Evolutionary conservation across 2,113 vertebrate species (phyloP).

Genomic region (Mesocricetus auratus): DNA sequence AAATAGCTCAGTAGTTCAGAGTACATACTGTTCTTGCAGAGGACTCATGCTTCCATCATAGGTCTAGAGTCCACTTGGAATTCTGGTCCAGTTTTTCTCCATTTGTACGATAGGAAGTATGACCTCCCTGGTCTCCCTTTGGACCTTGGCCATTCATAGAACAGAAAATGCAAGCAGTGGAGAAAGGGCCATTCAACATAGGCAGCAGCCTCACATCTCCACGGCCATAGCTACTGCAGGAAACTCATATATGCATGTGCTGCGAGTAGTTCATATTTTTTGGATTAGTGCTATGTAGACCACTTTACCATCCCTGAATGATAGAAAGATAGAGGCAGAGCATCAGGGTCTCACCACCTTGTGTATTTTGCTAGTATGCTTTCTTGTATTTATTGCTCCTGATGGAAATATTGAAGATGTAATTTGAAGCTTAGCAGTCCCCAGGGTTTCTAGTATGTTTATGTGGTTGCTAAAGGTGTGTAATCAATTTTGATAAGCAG

Average conservation of each 20-base stretch:
- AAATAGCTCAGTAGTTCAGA: not conserved
- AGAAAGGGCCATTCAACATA: not conserved
- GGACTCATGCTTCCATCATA: not conserved
- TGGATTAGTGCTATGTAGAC: not conserved
- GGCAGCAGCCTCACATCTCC: not conserved
- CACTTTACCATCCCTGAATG: not conserved
- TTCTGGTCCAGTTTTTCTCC: not conserved
- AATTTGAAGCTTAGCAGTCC: conserved; percentile 28
- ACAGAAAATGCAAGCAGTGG: not conserved
- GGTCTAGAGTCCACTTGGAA: not conserved
- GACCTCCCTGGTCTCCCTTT: not conserved
- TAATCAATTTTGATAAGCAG: conserved; percentile 68
- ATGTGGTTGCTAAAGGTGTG: conserved; percentile 57
- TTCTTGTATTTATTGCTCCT: conserved; percentile 30
- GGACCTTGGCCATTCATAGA: fast-evolving
- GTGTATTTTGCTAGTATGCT: not conserved
- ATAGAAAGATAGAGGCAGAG: not conserved
- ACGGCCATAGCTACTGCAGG: not conserved
- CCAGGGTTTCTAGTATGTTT: conserved; percentile 54
- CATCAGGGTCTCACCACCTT: no score
- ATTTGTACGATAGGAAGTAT: not conserved
- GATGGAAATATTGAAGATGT: conserved; percentile 45
- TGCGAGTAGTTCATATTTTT: not conserved
- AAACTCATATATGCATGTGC: not conserved
- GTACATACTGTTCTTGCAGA: not conserved